These are phyloP conservation scores for Hylyphantes graminicola DNA, from an alignment of 1,140 invertebrate genomes.

Conservation along the genomic window DNA sequence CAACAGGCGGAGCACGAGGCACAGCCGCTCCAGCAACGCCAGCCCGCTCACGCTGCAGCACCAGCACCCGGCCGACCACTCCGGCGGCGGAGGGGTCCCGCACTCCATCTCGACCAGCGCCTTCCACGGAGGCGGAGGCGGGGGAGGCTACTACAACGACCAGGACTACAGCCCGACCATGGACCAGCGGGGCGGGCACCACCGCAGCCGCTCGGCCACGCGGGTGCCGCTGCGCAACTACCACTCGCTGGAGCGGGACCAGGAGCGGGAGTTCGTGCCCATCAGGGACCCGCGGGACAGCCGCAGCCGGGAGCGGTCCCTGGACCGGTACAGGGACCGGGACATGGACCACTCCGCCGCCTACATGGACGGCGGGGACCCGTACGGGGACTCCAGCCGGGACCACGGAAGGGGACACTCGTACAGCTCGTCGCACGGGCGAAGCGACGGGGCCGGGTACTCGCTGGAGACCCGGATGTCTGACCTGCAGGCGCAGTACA, in stretches of 20 bases:
- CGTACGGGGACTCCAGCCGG: constrained; percentile 3
- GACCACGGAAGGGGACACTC: constrained; percentile 16
- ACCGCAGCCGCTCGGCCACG: constrained; percentile 66
- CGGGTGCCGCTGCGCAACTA: constrained; percentile 74
- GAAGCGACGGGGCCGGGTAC: constrained; percentile 67
- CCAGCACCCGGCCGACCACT: constrained; percentile 4
- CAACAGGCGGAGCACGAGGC: constrained; percentile 21
- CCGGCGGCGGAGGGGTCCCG: constrained; percentile 46
- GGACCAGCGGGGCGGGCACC: constrained; percentile 71
- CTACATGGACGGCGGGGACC: constrained; percentile 69
- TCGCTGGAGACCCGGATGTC: constrained; percentile 90
- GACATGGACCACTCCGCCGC: constrained; percentile 66
- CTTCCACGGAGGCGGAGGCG: constrained; percentile 22
- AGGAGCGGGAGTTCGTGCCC: constrained; percentile 84
- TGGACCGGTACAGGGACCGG: constrained; percentile 69
- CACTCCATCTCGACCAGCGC: constrained; percentile 59
- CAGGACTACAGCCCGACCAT: constrained; percentile 75
- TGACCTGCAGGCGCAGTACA: constrained; percentile 94
- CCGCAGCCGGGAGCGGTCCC: constrained; percentile 71
- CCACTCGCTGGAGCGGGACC: constrained; percentile 79
- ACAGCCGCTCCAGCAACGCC: constrained; percentile 62
- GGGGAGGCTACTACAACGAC: constrained; percentile 73
- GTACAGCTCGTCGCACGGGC: constrained; percentile 74
- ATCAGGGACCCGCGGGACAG: constrained; percentile 76
- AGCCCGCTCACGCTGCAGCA: constrained; percentile 61